Percentiles rank a stretch among this genome's conserved stretches.
These are phyloP conservation scores for Sinocyclocheilus anophthalmus DNA, from an alignment of 2,113 vertebrate genomes.

Conservation along the genomic window DNA sequence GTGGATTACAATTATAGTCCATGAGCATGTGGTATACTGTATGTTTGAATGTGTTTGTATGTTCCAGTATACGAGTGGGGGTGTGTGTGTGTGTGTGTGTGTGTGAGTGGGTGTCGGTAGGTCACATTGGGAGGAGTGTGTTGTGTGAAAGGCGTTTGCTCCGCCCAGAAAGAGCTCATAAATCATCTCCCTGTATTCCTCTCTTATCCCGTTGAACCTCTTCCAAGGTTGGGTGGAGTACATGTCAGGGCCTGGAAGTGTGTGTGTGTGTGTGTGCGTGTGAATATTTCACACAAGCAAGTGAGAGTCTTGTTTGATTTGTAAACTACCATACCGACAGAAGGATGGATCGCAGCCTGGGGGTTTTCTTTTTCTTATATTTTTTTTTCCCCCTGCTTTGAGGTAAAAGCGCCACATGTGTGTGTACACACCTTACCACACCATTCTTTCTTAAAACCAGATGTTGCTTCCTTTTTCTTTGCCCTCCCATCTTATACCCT, in stretches of 20 bases:
- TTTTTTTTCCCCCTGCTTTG: no score
- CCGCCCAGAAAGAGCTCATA: slow-evolving; percentile 36
- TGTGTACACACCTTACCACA: slow-evolving; percentile 21
- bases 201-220: slow-evolving; percentile 51
- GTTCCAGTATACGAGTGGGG: no score
- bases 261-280: neutral
- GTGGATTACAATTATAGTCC: no score
- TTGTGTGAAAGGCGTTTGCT: neutral
- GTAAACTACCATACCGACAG: neutral
- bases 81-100: no score
- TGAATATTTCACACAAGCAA: no score
- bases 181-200: slow-evolving; percentile 70
- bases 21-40: no score
- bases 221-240: slow-evolving; percentile 5
- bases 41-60: no score
- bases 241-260: slow-evolving; percentile 19
- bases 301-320: neutral
- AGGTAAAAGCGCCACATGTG: neutral
- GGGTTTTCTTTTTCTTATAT: neutral
- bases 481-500: neutral
- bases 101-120: no score
- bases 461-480: neutral
- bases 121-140: no score
- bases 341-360: neutral
- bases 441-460: neutral